Evolutionary conservation across 2,797 vertebrate species (phyloP), one percentile per base, ranked within the genome.

Genomic region (Benthosema pterotum): DNA sequence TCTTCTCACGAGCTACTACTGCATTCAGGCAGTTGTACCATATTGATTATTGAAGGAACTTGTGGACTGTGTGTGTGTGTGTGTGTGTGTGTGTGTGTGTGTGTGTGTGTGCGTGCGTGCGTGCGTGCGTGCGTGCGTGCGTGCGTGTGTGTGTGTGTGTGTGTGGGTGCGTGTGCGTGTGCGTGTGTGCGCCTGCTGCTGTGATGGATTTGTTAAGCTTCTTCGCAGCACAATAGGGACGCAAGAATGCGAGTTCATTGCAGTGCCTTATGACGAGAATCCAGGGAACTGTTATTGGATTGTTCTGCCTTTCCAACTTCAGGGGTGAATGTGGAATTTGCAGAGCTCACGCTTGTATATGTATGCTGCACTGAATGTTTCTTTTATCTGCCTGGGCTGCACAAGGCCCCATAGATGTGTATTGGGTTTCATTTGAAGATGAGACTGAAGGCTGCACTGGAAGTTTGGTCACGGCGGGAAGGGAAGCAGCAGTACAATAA

Each of bases 21-120:
- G 80, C 61, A 69, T 25, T 52, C 72, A 65, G 46, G 57, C 14
- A 61, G 63, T 60, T 58, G 49, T 22, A 52, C 42, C 57, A 79
- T 73, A 79, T 85, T 84, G 71, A 85, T 83, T 75, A 84, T 77
- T 85, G 67, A 88, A 81, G 67, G 58, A 63, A 65, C 63, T 38
- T 38, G 32, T 69, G 64, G 73, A 79, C 77, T 78, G 63, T 25
- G 11, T 6, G 22, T 25, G 22, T 1, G 22, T 2, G 22, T 25
- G 22, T 25, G 22, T 25, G 22, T 25, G 22, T 25, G 22, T 25
- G 22, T 25, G 22, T 25, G 22, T 25, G 22, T 25, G 22, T 25
- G 22, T 25, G 22, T 2, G 22, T 25, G 22, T 25, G 22, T 2
- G 22, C 5, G 22, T 25, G 22, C 3, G 22, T 2, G 22, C 5